Conservation (phyloP, 2,797 vertebrate genomes). For the Austrolebias charrua region DNA sequence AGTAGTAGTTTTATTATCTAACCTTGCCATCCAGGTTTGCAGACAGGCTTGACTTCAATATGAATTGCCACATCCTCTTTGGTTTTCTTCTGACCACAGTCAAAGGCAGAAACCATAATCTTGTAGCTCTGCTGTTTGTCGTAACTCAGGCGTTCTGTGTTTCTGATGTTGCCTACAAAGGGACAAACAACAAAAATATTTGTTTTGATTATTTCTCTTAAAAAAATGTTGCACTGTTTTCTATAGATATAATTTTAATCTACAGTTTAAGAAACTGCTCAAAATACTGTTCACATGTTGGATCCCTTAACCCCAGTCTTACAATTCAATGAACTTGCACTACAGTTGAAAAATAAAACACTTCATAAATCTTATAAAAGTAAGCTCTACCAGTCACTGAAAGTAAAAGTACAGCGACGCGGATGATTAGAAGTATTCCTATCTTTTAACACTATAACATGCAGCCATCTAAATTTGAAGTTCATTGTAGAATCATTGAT, state of each 20-base stretch:
- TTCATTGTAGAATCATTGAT: too few species aligned
- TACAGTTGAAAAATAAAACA: conserved; percentile 36
- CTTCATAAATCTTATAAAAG: neutral
- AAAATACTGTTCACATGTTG: too few species aligned
- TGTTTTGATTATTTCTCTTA: conserved; percentile 6
- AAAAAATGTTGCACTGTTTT: neutral
- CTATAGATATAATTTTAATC: too few species aligned
- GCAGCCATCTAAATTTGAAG: too few species aligned
- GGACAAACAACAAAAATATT: conserved; percentile 28
- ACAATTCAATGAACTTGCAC: conserved; percentile 20
- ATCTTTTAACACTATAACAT: neutral
- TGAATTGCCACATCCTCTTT: conserved; percentile 87
- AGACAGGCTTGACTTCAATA: conserved; percentile 94
- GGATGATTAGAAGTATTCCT: neutral
- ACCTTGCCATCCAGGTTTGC: conserved; percentile 99
- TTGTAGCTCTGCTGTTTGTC: conserved; percentile 91
- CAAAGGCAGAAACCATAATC: conserved; percentile 93
- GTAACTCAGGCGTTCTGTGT: conserved; percentile 92
- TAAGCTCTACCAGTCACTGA: conserved; percentile 13
- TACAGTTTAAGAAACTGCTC: neutral
- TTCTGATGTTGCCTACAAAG: conserved; percentile 91
- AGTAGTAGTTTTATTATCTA: conserved; percentile 27
- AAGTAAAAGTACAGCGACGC: neutral
- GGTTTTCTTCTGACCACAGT: conserved; percentile 94
- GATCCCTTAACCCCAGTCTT: too few species aligned